phyloP scores from a whole-genome alignment of 2,888 invertebrate species.

The Axea sp. region DNA sequence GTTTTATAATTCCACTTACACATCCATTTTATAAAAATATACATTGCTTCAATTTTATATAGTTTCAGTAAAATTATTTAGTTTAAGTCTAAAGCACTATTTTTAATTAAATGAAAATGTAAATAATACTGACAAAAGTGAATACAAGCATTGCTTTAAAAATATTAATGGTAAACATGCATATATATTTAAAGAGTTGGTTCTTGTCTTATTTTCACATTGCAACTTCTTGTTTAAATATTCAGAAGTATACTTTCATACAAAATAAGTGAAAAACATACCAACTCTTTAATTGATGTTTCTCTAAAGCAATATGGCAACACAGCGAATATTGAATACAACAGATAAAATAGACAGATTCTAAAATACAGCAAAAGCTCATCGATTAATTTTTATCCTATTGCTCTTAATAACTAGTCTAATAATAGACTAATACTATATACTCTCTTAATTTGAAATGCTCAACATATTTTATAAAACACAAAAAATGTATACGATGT shows the following conservation, averaged over 20 bases:
- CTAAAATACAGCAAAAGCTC: conserved; percentile 29
- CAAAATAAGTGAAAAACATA: neutral
- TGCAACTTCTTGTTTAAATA: too few relatives aligned
- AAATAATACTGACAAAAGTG: too few relatives aligned
- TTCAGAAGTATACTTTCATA: too few relatives aligned
- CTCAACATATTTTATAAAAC: neutral
- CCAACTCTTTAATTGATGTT: conserved; percentile 31
- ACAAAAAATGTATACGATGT: neutral
- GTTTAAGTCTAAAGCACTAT: too few relatives aligned
- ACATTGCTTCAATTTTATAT: too few relatives aligned
- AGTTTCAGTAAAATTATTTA: too few relatives aligned
- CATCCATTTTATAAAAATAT: too few relatives aligned
- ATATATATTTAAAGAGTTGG: conserved; percentile 24
- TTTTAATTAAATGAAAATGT: too few relatives aligned
- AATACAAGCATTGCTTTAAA: too few relatives aligned
- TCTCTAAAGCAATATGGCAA: conserved; percentile 18
- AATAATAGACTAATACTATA: conserved; percentile 34
- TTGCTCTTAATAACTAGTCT: neutral
- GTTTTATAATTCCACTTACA: too few relatives aligned
- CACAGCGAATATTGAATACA: conserved; percentile 17
- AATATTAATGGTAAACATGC: too few relatives aligned
- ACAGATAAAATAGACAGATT: conserved; percentile 6
- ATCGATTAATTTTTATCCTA: neutral
- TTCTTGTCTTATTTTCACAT: neutral
- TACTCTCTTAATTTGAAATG: neutral